phyloP scores from a whole-genome alignment of 2,888 invertebrate species.

The Melolontha melolontha region DNA sequence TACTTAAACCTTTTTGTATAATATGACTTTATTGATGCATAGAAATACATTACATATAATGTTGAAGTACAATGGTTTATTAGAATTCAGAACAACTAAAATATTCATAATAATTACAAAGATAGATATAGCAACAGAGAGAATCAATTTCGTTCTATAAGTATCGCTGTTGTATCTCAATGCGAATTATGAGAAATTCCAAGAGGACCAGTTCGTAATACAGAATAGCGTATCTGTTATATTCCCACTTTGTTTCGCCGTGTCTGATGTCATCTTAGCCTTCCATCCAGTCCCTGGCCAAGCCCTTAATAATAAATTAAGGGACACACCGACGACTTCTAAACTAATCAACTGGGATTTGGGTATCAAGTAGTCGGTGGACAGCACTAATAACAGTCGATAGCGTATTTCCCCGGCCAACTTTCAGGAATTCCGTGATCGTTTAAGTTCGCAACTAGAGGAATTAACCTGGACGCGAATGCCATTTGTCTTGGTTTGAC shows the following conservation, averaged over 20 bases:
- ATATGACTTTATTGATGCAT: too few species aligned
- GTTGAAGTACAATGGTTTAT: too few species aligned
- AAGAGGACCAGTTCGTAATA: slow-evolving; percentile 29
- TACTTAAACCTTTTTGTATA: too few species aligned
- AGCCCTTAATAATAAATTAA: slow-evolving; percentile 43
- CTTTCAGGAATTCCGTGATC: slow-evolving; percentile 62
- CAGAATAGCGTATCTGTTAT: slow-evolving; percentile 37
- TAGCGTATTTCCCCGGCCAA: slow-evolving; percentile 51
- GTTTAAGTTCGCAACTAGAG: slow-evolving; percentile 63
- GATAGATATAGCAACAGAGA: slow-evolving; percentile 14
- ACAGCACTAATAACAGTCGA: slow-evolving; percentile 50
- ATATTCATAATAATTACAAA: slow-evolving; percentile 28
- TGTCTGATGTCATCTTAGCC: slow-evolving; percentile 38
- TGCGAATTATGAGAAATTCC: slow-evolving; percentile 42
- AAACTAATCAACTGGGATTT: slow-evolving; percentile 51
- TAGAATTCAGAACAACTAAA: not conserved
- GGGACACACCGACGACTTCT: slow-evolving; percentile 44
- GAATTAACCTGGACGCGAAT: slow-evolving; percentile 65
- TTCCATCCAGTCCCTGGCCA: slow-evolving; percentile 31
- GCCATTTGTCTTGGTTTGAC: slow-evolving; percentile 66
- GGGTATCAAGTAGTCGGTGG: slow-evolving; percentile 49
- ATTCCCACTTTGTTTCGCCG: slow-evolving; percentile 38
- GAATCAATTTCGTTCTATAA: slow-evolving; percentile 22
- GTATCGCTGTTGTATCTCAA: slow-evolving; percentile 20
- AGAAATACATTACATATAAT: too few species aligned